Evolutionary conservation across 2,113 vertebrate genomes (phyloP), one percentile per base, ranked within the genome.

Genomic region (Apistogramma diplotaenia): DNA sequence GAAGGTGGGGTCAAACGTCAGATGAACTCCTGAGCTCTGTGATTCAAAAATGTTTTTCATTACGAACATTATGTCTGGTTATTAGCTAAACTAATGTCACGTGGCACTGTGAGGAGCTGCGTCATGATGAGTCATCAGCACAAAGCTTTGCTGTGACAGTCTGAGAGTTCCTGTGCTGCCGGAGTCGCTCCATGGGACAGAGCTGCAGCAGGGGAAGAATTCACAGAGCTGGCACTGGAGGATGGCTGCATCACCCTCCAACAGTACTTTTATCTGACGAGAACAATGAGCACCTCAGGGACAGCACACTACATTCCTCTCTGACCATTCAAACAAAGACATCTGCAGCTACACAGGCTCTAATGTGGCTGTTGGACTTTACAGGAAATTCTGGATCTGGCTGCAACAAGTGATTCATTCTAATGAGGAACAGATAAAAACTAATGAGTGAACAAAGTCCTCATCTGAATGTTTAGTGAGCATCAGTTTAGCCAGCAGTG

Each of bases 121-220:
- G 65, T 25, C 53, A 70, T 7, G 4, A 75, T 82, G 80, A 88
- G 78, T 84, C 74, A 85, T 54, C 21, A 1, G 29, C 56, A 77
- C 82, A 78, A 11, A 74, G 80, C 74, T 57, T 23, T 60, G 53
- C 70, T 37, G 76, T 81, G 61, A 83, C 76, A 79, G 2, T 51
- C 46, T 46, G 40, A 49, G 40, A 58, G 82, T 89, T 84, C 85
- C 87, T 82, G 84, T 85, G 89, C 79, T 71, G 72, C 85, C 78
- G 81, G 27, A 10, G 35, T 70, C 80, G 53, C 75, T 21, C 71
- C 81, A 74, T 74, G 84, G 88, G 49, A 78, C 73, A 89, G 61
- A 87, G 77, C 49, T 54, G 21, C 76, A 78, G 25, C 27, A 8
- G 46, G 46, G 72, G 78, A 86, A 77, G 85, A 90, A 90, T 87